Base-by-base conservation (phyloP, 2,113 vertebrate genomes). In the Pagrus major region DNA sequence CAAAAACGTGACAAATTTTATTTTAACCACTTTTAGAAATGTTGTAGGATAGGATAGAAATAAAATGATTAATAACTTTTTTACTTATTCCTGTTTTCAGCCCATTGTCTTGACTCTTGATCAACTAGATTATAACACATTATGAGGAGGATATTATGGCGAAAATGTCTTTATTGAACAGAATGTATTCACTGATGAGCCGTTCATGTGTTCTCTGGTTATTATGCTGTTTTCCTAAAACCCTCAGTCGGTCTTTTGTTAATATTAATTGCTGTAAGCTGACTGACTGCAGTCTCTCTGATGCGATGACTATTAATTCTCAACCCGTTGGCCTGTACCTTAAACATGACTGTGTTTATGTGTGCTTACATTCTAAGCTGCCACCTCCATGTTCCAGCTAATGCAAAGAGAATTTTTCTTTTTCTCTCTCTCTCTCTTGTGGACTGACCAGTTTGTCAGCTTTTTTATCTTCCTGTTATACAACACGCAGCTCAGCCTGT, bases 361-460 rank as follows among this genome's bases (percentile, higher is more conserved):
- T 31, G 14, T 14, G 21, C 3, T 29, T 27, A 42, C 8, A 25
- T 47, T 9, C 39, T 2, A 21, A 23, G 23, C 9, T 55, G 7
- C 2, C 5, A 23, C 10, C 4, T 39, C 52, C 23, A 6, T 55
- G 1, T 5, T 25, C 9, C 10, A 37, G 63, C 5, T 9, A n/a
- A n/a, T 20, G 18, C 20, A 67, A 52, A 70, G 10, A 27, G 0
- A 68, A 59, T 4, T 10, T 51, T n/a, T 27, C 41, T 27, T 11
- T 25, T 35, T n/a, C n/a, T n/a, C n/a, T n/a, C n/a, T n/a, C n/a
- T n/a, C 39, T 2, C 3, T 67, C 6, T 9, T 31, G 51, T 73
- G 52, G 39, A 41, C 14, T 41, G 54, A 81, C 74, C 41, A 29
- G 84, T 63, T 79, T 39, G 16, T 74, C 74, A 27, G 25, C 58